Evolutionary conservation across 2,888 invertebrate genomes (phyloP).

Genomic region (Cabera pusaria): DNA sequence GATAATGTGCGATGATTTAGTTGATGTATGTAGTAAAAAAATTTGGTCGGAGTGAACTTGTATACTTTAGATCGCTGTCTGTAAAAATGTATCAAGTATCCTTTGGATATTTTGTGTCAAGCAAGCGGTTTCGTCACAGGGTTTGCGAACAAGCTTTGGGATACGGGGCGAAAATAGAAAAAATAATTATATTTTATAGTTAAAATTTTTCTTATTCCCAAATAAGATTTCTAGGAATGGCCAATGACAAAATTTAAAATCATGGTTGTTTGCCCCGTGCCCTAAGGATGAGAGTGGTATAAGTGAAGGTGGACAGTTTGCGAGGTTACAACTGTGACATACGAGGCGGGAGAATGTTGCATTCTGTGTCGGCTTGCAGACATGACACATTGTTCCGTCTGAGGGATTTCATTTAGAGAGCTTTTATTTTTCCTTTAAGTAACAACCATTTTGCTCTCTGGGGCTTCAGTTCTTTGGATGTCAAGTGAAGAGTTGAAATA

Average conservation of each 20-base stretch:
- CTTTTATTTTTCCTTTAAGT: constrained; percentile 45
- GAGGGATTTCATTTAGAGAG: constrained; percentile 55
- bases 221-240: constrained; percentile 30
- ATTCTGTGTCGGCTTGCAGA: constrained; percentile 70
- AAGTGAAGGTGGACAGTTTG: too few relatives aligned
- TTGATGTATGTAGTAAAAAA: constrained; percentile 25
- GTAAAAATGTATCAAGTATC: constrained; percentile 15
- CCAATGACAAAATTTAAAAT: constrained; percentile 19
- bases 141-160: constrained; percentile 27
- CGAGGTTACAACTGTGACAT: constrained; percentile 59
- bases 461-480: constrained; percentile 63
- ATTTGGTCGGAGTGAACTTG: constrained; percentile 25
- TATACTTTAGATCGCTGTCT: constrained; percentile 23
- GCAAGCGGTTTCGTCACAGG: constrained; percentile 57
- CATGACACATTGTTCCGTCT: constrained; percentile 61
- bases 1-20: constrained; percentile 29
- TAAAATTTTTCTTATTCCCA: constrained; percentile 40
- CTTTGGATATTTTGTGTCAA: constrained; percentile 31
- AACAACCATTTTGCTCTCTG: constrained; percentile 60
- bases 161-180: constrained; percentile 37
- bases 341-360: constrained; percentile 61
- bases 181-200: constrained; percentile 50
- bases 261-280: constrained; percentile 33
- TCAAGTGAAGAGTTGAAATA: constrained; percentile 76
- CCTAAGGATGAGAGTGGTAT: constrained; percentile 35